Percentiles rank a stretch among this genome's conserved stretches.
These are phyloP conservation scores for Schizotus pectinicornis DNA, from an alignment of 2,888 invertebrate genomes.

Conservation along the genomic window DNA sequence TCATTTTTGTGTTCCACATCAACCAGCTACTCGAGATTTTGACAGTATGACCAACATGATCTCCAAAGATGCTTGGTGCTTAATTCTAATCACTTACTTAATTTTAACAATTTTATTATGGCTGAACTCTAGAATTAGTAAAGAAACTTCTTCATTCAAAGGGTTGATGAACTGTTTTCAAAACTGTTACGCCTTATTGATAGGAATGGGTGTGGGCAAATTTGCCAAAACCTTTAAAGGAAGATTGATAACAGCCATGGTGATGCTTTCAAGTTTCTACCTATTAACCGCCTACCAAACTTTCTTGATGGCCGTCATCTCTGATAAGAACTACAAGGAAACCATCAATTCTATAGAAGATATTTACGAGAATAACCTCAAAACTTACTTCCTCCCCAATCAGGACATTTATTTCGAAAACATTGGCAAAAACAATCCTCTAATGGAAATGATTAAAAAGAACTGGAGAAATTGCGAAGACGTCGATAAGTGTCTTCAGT, in stretches of 20 bases:
- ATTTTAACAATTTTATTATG: conserved; percentile 2
- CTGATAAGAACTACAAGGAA: not conserved
- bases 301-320: conserved; percentile 17
- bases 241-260: conserved; percentile 31
- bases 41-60: conserved; percentile 5
- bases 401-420: not conserved
- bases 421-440: not conserved
- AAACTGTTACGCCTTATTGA: conserved; percentile 26
- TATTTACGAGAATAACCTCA: not conserved
- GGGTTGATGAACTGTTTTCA: conserved; percentile 21
- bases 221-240: conserved; percentile 28
- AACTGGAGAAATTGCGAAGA: conserved; percentile 11
- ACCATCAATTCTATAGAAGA: not conserved
- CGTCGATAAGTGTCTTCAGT: conserved; percentile 4
- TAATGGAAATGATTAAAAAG: conserved; percentile 1
- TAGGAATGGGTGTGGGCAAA: conserved; percentile 28
- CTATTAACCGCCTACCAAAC: conserved; percentile 33
- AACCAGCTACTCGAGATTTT: not conserved
- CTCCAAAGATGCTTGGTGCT: not conserved
- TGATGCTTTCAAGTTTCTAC: conserved; percentile 34
- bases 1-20: conserved; percentile 33
- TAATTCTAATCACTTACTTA: conserved; percentile 5
- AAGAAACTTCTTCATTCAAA: conserved; percentile 25
- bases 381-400: not conserved
- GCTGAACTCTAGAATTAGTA: not conserved